Percentiles rank a stretch among this genome's conserved stretches.
These are phyloP conservation scores for Streptopelia turtur DNA, from an alignment of 2,797 vertebrate genomes.

Conservation along the genomic window DNA sequence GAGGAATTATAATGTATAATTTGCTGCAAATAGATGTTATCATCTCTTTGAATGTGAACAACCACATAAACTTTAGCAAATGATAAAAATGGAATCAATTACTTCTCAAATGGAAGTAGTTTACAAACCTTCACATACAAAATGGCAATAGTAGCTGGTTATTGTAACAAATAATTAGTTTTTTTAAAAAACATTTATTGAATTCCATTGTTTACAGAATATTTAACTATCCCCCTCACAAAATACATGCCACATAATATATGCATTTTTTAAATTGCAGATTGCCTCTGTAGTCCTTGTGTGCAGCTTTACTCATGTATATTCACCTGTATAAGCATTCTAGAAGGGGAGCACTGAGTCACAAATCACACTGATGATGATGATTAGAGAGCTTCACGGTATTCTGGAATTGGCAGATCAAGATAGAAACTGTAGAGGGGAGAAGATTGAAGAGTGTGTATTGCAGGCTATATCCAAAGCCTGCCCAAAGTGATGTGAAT, in stretches of 20 bases:
- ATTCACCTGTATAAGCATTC: slow-evolving; percentile 13
- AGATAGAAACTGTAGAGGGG: neutral
- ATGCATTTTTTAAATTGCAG: slow-evolving; percentile 23
- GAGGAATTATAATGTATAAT: slow-evolving; percentile 85
- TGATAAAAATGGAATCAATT: slow-evolving; percentile 86
- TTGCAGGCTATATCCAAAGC: neutral
- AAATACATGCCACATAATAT: slow-evolving; percentile 10
- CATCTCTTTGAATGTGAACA: slow-evolving; percentile 81
- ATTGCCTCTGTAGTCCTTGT: slow-evolving; percentile 3
- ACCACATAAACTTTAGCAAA: slow-evolving; percentile 83
- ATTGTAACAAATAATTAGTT: slow-evolving; percentile 83
- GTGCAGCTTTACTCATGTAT: neutral
- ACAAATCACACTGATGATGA: neutral
- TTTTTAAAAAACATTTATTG: slow-evolving; percentile 78
- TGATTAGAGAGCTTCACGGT: neutral
- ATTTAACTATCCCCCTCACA: slow-evolving; percentile 32
- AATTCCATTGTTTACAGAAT: slow-evolving; percentile 74
- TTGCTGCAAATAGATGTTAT: slow-evolving; percentile 86
- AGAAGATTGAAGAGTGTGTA: neutral
- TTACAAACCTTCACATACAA: slow-evolving; percentile 80
- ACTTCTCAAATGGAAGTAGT: slow-evolving; percentile 81
- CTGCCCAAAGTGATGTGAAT: neutral
- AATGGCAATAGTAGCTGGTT: slow-evolving; percentile 75
- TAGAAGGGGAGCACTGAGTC: neutral
- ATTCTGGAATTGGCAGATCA: neutral